A percentile compares a stretch with the other conserved stretches of the same genome.
phyloP scores from a whole-genome alignment of 1,140 invertebrate genomes.

The Drosophila nasuta region DNA sequence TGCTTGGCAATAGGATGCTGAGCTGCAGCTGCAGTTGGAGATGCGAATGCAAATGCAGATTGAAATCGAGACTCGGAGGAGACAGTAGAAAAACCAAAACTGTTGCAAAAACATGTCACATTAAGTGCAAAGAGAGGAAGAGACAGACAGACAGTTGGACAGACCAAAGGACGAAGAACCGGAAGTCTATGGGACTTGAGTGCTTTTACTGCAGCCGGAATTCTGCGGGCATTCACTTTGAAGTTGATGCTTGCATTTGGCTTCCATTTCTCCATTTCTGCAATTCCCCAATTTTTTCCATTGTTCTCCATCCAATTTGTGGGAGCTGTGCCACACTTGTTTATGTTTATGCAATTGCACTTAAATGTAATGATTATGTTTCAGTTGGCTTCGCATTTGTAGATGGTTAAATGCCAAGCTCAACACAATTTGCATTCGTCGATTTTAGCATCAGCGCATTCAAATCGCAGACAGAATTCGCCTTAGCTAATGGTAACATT shows the following conservation, averaged over 20 bases:
- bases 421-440: conserved; percentile 41
- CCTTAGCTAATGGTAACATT: not conserved
- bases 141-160: conserved; percentile 37
- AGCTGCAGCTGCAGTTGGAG: conserved; percentile 4
- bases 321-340: conserved; percentile 24
- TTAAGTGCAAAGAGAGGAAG: conserved; percentile 63
- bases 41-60: not conserved
- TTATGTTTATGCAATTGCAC: conserved; percentile 78
- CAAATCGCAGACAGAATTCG: not conserved
- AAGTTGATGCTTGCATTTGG: conserved; percentile 64
- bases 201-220: conserved; percentile 80
- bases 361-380: conserved; percentile 78
- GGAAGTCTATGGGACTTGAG: conserved; percentile 77
- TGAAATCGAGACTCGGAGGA: conserved; percentile 14
- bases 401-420: conserved; percentile 33
- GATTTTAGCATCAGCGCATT: conserved; percentile 2
- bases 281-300: conserved; percentile 12
- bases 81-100: conserved; percentile 64
- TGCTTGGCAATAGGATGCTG: conserved; percentile 30
- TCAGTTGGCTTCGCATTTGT: conserved; percentile 43
- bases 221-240: conserved; percentile 73
- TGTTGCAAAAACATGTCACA: conserved; percentile 82
- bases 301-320: conserved; percentile 7
- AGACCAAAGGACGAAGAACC: conserved; percentile 7
- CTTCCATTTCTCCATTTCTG: conserved; percentile 29